Conservation (phyloP, 2,888 invertebrate species). For the Criorhina ranunculi region DNA sequence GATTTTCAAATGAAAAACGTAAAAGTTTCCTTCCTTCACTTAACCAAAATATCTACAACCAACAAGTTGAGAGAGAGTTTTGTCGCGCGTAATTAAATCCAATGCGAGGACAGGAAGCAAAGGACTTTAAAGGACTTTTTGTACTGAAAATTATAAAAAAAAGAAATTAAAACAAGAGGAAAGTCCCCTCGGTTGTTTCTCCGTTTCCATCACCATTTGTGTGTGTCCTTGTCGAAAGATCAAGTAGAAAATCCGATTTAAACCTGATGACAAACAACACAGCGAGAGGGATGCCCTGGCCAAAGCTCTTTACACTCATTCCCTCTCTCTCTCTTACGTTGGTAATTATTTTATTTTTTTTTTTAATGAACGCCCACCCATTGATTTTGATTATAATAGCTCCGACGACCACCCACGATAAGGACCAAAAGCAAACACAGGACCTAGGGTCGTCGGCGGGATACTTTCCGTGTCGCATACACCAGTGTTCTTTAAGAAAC, state of each 20-base stretch:
- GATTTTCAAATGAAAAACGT: constrained; percentile 35
- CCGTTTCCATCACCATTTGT: background rate
- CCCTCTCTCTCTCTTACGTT: constrained; percentile 3
- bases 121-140: background rate
- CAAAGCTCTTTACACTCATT: background rate
- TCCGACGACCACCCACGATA: constrained; percentile 21
- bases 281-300: background rate
- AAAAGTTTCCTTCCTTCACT: constrained; percentile 29
- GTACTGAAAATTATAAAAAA: constrained; percentile 18
- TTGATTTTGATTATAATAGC: constrained; percentile 35
- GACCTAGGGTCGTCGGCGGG: constrained; percentile 23
- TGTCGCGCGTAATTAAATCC: constrained; percentile 73
- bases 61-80: constrained; percentile 69
- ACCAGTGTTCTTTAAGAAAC: constrained; percentile 39
- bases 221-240: constrained; percentile 55
- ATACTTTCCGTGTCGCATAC: constrained; percentile 22
- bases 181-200: background rate
- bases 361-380: constrained; percentile 52
- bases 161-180: constrained; percentile 58
- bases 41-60: constrained; percentile 32
- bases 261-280: constrained; percentile 65
- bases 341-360: constrained; percentile 64
- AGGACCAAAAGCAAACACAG: background rate
- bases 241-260: constrained; percentile 69
- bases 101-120: constrained; percentile 30